phyloP scores from a whole-genome alignment of 2,113 vertebrate genomes.

The Pedionomus torquatus region DNA sequence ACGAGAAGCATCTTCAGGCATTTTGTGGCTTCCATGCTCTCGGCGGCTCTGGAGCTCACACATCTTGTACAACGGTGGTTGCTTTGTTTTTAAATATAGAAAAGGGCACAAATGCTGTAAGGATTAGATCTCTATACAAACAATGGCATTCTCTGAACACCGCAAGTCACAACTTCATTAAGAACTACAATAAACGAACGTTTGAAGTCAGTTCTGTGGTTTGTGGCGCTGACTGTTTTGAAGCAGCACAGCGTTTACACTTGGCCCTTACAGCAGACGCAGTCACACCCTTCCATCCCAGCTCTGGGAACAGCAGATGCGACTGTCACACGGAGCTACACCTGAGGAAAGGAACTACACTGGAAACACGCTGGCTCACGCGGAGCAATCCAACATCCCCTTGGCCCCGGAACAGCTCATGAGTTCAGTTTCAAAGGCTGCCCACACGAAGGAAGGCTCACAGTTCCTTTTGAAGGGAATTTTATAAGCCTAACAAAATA shows the following conservation, averaged over 20 bases:
- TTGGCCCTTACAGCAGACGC: not conserved
- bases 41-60: not conserved
- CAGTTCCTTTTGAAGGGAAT: not conserved
- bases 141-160: not conserved
- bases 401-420: not conserved
- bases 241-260: not conserved
- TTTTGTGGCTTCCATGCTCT: conserved; percentile 17
- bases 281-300: not conserved
- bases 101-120: not conserved
- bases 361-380: not conserved
- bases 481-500: not conserved
- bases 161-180: not conserved
- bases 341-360: not conserved
- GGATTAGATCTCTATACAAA: not conserved
- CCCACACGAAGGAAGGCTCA: not conserved
- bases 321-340: not conserved
- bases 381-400: not conserved
- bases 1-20: not conserved
- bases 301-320: not conserved
- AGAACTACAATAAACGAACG: not conserved
- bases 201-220: not conserved
- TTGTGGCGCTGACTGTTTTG: not conserved
- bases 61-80: not conserved
- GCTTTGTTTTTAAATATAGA: not conserved
- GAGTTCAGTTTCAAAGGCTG: not conserved